phyloP scores from a whole-genome alignment of 2,113 vertebrate species.

The Circaetus gallicus region DNA sequence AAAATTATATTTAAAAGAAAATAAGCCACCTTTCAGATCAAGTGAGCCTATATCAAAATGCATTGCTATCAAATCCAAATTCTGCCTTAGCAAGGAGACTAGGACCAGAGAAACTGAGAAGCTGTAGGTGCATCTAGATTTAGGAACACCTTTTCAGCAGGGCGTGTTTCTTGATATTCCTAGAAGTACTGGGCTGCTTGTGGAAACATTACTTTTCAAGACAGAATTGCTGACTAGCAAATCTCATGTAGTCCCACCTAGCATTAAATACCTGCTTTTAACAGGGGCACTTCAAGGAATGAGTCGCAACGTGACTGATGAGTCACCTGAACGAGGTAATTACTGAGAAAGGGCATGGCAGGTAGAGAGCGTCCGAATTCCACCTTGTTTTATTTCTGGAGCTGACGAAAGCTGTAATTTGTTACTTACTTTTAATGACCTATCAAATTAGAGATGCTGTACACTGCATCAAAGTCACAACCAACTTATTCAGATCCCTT shows the following conservation, averaged over 20 bases:
- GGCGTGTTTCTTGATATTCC: neutral
- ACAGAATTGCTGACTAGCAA: neutral
- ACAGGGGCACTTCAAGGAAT: neutral
- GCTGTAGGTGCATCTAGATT: neutral
- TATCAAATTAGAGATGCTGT: neutral
- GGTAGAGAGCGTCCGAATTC: neutral
- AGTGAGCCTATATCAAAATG: neutral
- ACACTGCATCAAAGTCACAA: constrained; percentile 45
- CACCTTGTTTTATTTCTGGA: neutral
- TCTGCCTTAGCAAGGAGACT: neutral
- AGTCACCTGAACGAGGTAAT: neutral
- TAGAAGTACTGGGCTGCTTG: neutral
- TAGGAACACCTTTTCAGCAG: neutral
- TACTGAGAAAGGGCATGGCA: neutral
- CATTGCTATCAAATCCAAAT: neutral
- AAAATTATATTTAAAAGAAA: neutral
- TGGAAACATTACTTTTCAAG: neutral
- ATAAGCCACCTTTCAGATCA: neutral
- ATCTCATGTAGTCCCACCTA: neutral
- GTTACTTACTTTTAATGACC: constrained; percentile 33
- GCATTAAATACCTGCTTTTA: neutral
- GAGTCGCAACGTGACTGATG: neutral
- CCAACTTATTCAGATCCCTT: neutral
- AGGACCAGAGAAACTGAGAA: neutral
- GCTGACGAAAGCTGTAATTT: neutral